A percentile compares a stretch with the other conserved stretches of the same genome.
Evolutionary conservation across 2,113 vertebrate species (phyloP).

Genomic region (Verasper variegatus): DNA sequence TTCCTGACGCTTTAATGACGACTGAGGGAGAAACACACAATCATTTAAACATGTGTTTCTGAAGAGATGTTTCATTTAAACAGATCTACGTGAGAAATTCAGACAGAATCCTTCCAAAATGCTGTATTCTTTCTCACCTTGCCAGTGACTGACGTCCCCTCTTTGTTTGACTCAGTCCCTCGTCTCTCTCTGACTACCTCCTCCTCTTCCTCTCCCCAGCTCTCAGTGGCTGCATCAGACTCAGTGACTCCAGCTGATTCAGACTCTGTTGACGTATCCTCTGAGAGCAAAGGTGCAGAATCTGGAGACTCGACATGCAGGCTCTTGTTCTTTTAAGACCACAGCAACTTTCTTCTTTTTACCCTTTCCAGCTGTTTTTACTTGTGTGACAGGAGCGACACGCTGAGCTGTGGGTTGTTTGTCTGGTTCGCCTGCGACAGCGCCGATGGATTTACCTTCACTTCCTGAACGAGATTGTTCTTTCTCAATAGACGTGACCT

Average conservation of each 20-base stretch:
- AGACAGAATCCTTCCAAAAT: neutral
- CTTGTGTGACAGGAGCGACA: neutral
- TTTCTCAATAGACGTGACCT: neutral
- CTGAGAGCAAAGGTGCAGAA: constrained; percentile 10
- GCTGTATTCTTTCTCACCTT: constrained; percentile 62
- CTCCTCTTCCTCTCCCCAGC: constrained; percentile 56
- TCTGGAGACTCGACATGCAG: constrained; percentile 28
- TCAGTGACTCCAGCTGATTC: constrained; percentile 34
- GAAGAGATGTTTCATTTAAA: no score
- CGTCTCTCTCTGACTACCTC: neutral
- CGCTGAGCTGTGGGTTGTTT: neutral
- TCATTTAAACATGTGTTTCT: neutral
- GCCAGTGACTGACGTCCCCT: constrained; percentile 29
- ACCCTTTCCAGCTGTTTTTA: constrained; percentile 14
- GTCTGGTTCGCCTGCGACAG: neutral
- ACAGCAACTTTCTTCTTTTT: constrained; percentile 32
- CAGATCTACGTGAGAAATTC: no score
- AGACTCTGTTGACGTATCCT: constrained; percentile 44
- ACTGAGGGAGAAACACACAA: constrained; percentile 66
- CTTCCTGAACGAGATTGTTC: neutral
- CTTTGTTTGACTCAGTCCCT: constrained; percentile 3
- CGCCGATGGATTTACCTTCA: neutral
- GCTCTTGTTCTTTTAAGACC: neutral
- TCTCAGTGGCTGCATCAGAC: constrained; percentile 49
- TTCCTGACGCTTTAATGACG: constrained; percentile 85